Evolutionary conservation across 1,140 invertebrate species (phyloP).

Genomic region (Hylyphantes graminicola): DNA sequence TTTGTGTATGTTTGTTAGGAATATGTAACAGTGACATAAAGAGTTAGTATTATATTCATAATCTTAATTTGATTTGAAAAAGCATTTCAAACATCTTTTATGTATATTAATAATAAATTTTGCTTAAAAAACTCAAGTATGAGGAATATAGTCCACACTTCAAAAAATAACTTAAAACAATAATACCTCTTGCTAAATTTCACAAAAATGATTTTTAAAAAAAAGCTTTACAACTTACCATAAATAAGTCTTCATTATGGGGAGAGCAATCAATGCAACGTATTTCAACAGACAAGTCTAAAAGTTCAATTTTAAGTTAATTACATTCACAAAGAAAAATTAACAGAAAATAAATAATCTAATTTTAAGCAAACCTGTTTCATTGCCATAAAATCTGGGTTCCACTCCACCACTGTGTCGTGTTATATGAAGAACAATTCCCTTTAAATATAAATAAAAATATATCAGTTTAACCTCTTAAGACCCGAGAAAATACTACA

Average conservation of each 20-base stretch:
- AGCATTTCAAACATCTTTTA: too few relatives aligned
- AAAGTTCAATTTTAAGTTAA: background rate
- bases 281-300: constrained; percentile 67
- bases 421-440: constrained; percentile 71
- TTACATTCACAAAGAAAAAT: background rate
- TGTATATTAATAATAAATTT: too few relatives aligned
- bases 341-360: background rate
- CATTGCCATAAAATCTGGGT: constrained; percentile 65
- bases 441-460: constrained; percentile 58
- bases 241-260: constrained; percentile 45
- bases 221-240: constrained; percentile 7
- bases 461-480: too few relatives aligned
- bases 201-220: too few relatives aligned
- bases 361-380: constrained; percentile 8
- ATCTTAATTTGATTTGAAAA: too few relatives aligned
- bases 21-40: too few relatives aligned
- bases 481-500: too few relatives aligned
- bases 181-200: background rate
- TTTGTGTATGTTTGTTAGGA: too few relatives aligned
- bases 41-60: too few relatives aligned
- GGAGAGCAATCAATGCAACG: constrained; percentile 67
- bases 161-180: background rate
- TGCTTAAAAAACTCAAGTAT: too few relatives aligned
- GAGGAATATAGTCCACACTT: too few relatives aligned
- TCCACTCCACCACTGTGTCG: constrained; percentile 69